phyloP scores from a whole-genome alignment of 1,140 invertebrate genomes.

The Drosophila pseudoobscura region DNA sequence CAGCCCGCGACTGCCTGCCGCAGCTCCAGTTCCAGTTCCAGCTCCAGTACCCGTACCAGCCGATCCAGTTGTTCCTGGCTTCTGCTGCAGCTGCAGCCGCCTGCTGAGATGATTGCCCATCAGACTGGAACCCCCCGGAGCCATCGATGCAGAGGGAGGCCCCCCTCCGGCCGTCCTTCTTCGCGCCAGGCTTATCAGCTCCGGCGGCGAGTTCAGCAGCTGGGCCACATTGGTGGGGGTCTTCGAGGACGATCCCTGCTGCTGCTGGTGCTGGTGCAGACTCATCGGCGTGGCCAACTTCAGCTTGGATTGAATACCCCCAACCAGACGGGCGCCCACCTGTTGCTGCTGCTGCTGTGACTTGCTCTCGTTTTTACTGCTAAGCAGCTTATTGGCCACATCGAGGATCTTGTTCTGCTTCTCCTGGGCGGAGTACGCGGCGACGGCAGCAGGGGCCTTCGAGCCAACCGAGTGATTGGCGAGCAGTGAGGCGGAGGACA shows the following conservation, averaged over 20 bases:
- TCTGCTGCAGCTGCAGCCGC: constrained; percentile 48
- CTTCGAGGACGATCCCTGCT: constrained; percentile 12
- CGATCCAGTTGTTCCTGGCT: not conserved
- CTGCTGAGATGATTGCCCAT: constrained; percentile 34
- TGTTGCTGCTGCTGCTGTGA: not conserved
- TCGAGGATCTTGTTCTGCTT: constrained; percentile 67
- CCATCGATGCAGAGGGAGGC: not conserved
- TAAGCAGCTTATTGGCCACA: constrained; percentile 58
- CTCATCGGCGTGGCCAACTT: constrained; percentile 4
- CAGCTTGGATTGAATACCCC: constrained; percentile 10
- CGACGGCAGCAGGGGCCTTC: constrained; percentile 5
- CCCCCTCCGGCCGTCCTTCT: constrained; percentile 44
- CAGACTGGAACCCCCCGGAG: constrained; percentile 14
- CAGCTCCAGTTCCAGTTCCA: constrained; percentile 26
- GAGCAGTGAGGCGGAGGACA: not conserved
- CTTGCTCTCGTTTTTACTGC: constrained; percentile 30
- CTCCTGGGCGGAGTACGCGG: constrained; percentile 5
- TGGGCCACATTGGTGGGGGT: constrained; percentile 35
- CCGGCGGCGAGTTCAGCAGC: constrained; percentile 71
- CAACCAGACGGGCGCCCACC: no score
- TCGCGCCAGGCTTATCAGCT: constrained; percentile 71
- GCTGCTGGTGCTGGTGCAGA: constrained; percentile 27
- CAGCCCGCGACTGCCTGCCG: constrained; percentile 56
- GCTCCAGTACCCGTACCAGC: not conserved
- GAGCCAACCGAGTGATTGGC: constrained; percentile 2